phyloP scores from a whole-genome alignment of 1,140 invertebrate species.

The Macrobrachium rosenbergii region DNA sequence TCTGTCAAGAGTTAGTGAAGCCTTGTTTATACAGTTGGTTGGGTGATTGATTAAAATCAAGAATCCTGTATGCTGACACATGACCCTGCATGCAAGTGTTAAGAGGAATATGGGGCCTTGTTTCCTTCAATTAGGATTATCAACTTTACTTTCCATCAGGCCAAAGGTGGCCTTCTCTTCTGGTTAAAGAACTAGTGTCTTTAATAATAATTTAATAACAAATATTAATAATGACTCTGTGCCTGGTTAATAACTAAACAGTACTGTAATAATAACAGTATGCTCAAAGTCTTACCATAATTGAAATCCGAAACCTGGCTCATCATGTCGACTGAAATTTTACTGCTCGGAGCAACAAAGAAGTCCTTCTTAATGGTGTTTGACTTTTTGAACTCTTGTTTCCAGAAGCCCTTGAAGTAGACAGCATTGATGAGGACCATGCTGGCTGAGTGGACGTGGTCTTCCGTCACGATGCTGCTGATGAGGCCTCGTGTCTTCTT shows the following conservation, averaged over 20 bases:
- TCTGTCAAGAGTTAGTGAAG: too few species aligned
- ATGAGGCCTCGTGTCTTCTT: neutral
- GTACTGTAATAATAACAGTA: neutral
- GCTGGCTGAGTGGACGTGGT: conserved; percentile 70
- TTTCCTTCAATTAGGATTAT: too few species aligned
- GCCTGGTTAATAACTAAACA: neutral
- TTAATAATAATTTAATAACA: neutral
- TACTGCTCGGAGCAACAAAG: neutral
- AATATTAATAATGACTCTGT: too few species aligned
- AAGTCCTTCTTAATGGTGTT: conserved; percentile 70
- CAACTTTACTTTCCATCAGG: too few species aligned
- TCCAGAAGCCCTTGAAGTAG: conserved; percentile 89
- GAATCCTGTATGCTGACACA: too few species aligned
- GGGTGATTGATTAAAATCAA: too few species aligned
- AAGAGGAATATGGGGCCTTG: neutral
- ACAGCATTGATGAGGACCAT: conserved; percentile 85
- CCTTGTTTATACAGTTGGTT: too few species aligned
- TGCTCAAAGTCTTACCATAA: neutral
- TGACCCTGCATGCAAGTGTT: too few species aligned
- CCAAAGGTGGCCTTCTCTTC: too few species aligned
- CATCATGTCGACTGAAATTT: neutral
- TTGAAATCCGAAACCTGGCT: neutral
- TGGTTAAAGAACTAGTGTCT: too few species aligned
- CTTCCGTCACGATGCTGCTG: conserved; percentile 67
- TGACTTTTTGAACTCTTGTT: conserved; percentile 75